Base-by-base conservation (phyloP, 2,113 vertebrate species). In the Gallinago undulata region DNA sequence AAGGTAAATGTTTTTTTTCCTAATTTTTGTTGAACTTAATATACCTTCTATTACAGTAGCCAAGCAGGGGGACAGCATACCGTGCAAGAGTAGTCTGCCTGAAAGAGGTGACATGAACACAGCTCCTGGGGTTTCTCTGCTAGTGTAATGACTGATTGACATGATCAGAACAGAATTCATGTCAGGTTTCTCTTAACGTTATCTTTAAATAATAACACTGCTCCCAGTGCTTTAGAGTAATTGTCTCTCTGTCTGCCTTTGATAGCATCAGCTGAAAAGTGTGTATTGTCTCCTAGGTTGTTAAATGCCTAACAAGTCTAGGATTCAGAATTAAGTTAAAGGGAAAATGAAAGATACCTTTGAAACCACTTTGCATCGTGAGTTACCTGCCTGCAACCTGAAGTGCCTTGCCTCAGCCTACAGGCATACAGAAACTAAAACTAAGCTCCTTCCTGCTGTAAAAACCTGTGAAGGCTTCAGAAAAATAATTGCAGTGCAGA, bases 201-300 rank as follows among this genome's bases (percentile, higher is more conserved):
- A 9, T 73, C 66, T 94, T 84, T 84, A 92, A 95, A 84, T 56
- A 89, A 55, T n/a, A 86, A 50, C 6, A 5, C 28, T 78, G 60
- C 35, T 96, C 43, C 77, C 60, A 87, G 28, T 59, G 28, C 67
- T 92, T 30, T 59, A 47, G 41, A 79, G 51, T 56, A 74, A 72
- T 87, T 91, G 74, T 90, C 41, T 78, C 56, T 87, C 79, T 81
- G 30, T 77, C 83, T 90, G 72, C 51, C 27, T 87, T 90, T 94
- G 62, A 87, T 57, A 79, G 50, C 73, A 73, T 79, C 72, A 78
- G 28, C 50, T 84, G 66, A 80, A 69, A 78, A 92, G 17, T 22
- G 4, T 82, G 45, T 81, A 19, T 82, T 84, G 31, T 91, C 57
- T 89, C 33, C 48, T 60, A 86, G 88, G 48, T 53, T 91, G 55